phyloP scores from a whole-genome alignment of 2,113 vertebrate species.

The Hepsetus odoe region DNA sequence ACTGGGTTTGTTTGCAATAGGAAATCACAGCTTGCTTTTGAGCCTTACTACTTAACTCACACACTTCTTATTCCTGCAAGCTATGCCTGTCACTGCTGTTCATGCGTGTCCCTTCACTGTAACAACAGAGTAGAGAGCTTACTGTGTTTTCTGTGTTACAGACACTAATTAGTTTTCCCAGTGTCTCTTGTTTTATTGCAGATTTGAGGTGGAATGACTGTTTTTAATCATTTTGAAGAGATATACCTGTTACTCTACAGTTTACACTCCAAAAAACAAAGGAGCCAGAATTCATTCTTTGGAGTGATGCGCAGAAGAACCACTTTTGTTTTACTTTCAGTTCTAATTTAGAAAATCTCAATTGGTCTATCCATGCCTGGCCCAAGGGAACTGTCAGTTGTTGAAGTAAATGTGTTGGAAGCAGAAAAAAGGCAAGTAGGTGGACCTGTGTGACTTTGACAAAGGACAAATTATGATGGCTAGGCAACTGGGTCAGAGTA shows the following conservation, averaged over 20 bases:
- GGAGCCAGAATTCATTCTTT: not conserved
- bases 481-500: too few relatives aligned
- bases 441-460: too few relatives aligned
- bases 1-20: conserved; percentile 52
- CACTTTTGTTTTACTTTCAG: not conserved
- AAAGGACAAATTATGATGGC: too few relatives aligned
- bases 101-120: not conserved
- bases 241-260: not conserved
- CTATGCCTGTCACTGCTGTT: conserved; percentile 34
- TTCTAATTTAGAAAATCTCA: too few relatives aligned
- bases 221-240: not conserved
- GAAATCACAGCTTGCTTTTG: conserved; percentile 41
- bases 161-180: conserved; percentile 2
- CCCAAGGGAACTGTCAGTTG: too few relatives aligned
- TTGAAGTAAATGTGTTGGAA: too few relatives aligned
- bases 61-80: conserved; percentile 31
- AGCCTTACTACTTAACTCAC: conserved; percentile 41
- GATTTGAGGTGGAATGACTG: not conserved
- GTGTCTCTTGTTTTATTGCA: not conserved
- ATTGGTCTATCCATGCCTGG: too few relatives aligned
- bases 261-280: not conserved
- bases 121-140: not conserved
- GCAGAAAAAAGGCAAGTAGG: too few relatives aligned
- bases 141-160: not conserved
- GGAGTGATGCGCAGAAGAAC: not conserved